phyloP scores from a whole-genome alignment of 2,113 vertebrate species.

The Tupaia tana region DNA sequence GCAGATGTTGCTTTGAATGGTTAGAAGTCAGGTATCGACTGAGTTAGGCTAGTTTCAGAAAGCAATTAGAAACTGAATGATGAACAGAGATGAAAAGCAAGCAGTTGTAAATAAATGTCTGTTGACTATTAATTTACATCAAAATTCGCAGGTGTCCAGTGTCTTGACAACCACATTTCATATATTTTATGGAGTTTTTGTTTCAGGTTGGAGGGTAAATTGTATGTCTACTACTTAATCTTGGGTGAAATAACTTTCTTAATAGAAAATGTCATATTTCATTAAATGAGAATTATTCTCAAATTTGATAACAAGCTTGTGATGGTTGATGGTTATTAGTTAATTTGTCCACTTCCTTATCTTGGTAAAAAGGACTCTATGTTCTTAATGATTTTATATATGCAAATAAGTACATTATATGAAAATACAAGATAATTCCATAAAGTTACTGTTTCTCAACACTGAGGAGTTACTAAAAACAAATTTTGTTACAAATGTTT shows the following conservation, averaged over 20 bases:
- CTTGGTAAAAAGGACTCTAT: neutral
- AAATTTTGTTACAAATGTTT: neutral
- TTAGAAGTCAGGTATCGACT: neutral
- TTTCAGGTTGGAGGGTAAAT: neutral
- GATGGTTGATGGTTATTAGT: neutral
- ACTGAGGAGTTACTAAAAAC: neutral
- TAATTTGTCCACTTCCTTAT: neutral
- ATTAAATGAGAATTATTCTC: conserved; percentile 12
- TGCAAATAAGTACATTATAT: neutral
- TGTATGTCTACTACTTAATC: neutral
- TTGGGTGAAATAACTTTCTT: neutral
- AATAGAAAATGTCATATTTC: neutral
- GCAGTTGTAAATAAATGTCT: neutral
- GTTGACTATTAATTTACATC: neutral
- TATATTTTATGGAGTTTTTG: neutral
- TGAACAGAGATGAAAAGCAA: neutral
- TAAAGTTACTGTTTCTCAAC: neutral
- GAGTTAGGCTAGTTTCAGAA: neutral
- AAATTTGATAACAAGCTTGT: neutral
- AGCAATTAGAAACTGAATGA: neutral
- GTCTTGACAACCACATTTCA: neutral
- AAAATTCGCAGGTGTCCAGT: neutral
- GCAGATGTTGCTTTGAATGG: neutral
- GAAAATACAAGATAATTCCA: neutral
- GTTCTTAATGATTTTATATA: neutral